Evolutionary conservation across 1,140 invertebrate species (phyloP).

Genomic region (Melitaea cinxia): DNA sequence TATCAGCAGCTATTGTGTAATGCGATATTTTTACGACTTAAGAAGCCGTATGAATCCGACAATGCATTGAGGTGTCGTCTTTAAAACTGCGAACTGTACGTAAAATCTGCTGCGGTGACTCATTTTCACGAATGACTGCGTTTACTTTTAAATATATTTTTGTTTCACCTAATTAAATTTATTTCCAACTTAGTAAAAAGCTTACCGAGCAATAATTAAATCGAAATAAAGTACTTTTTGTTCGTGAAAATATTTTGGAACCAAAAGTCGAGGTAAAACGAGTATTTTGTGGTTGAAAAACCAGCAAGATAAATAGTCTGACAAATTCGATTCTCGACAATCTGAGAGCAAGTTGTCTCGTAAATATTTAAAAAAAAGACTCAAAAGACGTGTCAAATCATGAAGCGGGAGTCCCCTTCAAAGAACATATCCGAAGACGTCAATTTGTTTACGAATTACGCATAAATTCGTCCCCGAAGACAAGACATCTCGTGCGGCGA

Average conservation of each 20-base stretch:
- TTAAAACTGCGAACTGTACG: slow-evolving; percentile 61
- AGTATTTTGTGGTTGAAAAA: slow-evolving; percentile 21
- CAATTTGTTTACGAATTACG: slow-evolving; percentile 82
- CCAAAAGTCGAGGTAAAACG: not conserved
- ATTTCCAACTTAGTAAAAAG: not conserved
- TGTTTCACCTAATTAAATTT: slow-evolving; percentile 2
- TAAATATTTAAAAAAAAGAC: slow-evolving; percentile 65
- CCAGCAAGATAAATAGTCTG: slow-evolving; percentile 12
- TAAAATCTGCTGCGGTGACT: slow-evolving; percentile 57
- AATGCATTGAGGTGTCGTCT: slow-evolving; percentile 68
- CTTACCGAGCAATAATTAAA: not conserved
- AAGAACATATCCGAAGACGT: slow-evolving; percentile 66
- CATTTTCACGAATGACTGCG: slow-evolving; percentile 43
- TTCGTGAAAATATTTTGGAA: not conserved
- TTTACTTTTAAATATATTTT: slow-evolving; percentile 11
- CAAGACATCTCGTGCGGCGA: slow-evolving; percentile 77
- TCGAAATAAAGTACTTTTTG: not conserved
- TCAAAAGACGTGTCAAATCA: slow-evolving; percentile 74
- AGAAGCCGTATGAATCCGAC: slow-evolving; percentile 71
- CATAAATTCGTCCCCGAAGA: slow-evolving; percentile 79
- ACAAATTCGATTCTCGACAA: slow-evolving; percentile 40
- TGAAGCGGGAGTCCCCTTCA: slow-evolving; percentile 64
- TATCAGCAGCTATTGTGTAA: slow-evolving; percentile 76
- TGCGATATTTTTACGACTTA: slow-evolving; percentile 77
- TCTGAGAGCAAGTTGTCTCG: slow-evolving; percentile 46